Evolutionary conservation across 2,888 invertebrate species (phyloP), one percentile per base, ranked within the genome.

Genomic region (Andrena camellia): DNA sequence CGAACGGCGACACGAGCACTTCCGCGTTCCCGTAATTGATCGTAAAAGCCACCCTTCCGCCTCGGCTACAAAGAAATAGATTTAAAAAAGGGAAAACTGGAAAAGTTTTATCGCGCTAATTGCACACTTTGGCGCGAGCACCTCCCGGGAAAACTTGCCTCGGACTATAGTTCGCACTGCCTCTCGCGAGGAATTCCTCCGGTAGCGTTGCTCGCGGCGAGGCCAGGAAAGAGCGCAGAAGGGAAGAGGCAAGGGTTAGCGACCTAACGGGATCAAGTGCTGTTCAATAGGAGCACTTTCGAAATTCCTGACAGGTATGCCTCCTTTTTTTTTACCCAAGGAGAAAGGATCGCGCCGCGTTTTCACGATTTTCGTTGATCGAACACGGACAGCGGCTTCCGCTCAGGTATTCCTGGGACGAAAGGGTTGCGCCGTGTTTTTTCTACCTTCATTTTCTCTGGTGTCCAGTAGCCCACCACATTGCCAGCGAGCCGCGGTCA

Each of bases 261-360:
- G 88, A 88, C 89, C 87, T 90, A 91, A 90, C 91, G 90, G 90
- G 79, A 90, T 89, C 87, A 86, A 88, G 78, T 80, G 76, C 42
- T 42, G 42, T 52, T 79, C 67, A 76, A 83, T 76, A 42, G 71
- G 20, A 68, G 48, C 31, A 81, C 69, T 81, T 79, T 75, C 57
- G 13, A 71, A 66, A 77, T 69, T 60, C 73, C 78, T 68, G 74
- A 63, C 83, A 81, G 86, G 86, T 84, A 84, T 69, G 48, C 5
- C 50, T 59, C 10, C 33, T 20, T 75, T 60, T 4, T 4, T 20
- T 33, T 26, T 60, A 10, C 7, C 7, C 23, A 69, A 10, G 26
- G 23, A 35, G 50, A 78, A 81, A 81, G 70, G 67, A 77, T 72
- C 26, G 69, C 69, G 71, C 10, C 54, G 59, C 71, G n/a, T 67